Percentiles rank a stretch among this genome's conserved stretches.
Evolutionary conservation across 2,888 invertebrate species (phyloP).

Genomic region (Allygus modestus): DNA sequence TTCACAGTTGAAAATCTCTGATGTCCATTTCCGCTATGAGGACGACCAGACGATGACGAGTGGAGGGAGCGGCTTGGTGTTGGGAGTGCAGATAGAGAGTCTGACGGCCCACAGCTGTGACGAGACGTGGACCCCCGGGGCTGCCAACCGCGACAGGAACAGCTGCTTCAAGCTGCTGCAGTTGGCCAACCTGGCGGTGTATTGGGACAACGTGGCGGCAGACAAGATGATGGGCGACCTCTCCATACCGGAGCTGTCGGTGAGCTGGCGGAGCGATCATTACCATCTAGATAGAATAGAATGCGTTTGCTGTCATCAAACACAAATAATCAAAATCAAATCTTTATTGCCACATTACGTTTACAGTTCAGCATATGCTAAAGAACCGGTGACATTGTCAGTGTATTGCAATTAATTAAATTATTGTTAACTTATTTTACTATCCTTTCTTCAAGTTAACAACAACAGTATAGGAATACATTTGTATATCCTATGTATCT

Average conservation of each 20-base stretch:
- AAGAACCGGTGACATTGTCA: no score
- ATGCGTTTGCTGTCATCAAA: no score
- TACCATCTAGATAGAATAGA: no score
- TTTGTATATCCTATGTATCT: no score
- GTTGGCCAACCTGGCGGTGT: conserved; percentile 90
- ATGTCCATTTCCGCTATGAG: conserved; percentile 98
- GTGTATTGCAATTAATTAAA: no score
- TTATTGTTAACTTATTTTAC: no score
- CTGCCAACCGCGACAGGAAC: conserved; percentile 79
- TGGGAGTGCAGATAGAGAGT: conserved; percentile 92
- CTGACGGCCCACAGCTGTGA: conserved; percentile 96
- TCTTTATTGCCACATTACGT: no score
- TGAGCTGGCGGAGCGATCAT: conserved; percentile 73
- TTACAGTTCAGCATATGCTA: no score
- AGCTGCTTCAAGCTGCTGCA: conserved; percentile 94
- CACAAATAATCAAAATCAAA: no score
- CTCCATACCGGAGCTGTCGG: conserved; percentile 83
- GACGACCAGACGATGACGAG: conserved; percentile 86
- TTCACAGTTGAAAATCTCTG: conserved; percentile 89
- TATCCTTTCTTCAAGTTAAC: no score
- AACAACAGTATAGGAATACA: no score
- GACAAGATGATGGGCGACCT: conserved; percentile 82
- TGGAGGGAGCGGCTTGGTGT: conserved; percentile 81
- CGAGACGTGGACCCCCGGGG: conserved; percentile 88
- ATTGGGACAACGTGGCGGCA: conserved; percentile 88